Evolutionary conservation across 2,888 invertebrate genomes (phyloP).

Genomic region (Callosobruchus maculatus): DNA sequence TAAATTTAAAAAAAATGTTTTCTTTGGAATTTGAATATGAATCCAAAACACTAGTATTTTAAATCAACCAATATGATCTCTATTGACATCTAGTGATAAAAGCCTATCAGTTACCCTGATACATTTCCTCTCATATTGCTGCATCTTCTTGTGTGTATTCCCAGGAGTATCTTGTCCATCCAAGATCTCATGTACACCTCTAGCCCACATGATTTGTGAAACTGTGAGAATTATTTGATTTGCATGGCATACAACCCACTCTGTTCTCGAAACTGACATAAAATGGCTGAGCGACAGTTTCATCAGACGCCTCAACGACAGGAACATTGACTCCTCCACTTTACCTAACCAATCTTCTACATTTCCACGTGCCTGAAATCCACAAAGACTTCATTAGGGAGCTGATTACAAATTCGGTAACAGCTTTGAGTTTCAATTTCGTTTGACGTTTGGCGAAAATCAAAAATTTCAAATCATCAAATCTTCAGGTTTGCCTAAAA

Average conservation of each 20-base stretch:
- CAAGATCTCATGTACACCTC: constrained; percentile 71
- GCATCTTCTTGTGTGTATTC: constrained; percentile 57
- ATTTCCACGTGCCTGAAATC: constrained; percentile 61
- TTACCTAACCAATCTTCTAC: constrained; percentile 91
- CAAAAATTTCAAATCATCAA: no score
- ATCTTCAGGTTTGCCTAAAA: no score
- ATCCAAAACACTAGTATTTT: no score
- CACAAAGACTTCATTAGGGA: neutral
- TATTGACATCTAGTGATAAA: no score
- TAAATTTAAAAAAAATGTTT: no score
- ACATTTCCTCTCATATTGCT: constrained; percentile 66
- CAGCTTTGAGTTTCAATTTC: no score
- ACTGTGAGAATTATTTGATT: constrained; percentile 81
- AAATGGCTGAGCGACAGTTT: constrained; percentile 71
- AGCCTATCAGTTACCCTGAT: constrained; percentile 58
- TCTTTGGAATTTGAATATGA: no score
- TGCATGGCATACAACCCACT: constrained; percentile 71
- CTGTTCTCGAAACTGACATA: constrained; percentile 58
- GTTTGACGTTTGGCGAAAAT: no score
- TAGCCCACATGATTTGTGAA: constrained; percentile 88
- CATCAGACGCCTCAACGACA: constrained; percentile 72
- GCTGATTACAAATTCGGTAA: no score
- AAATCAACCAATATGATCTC: no score
- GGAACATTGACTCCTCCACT: constrained; percentile 87
- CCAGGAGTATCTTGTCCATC: constrained; percentile 43